Evolutionary conservation across 2,113 vertebrate species (phyloP).

Genomic region (Gallinago jamesoni): DNA sequence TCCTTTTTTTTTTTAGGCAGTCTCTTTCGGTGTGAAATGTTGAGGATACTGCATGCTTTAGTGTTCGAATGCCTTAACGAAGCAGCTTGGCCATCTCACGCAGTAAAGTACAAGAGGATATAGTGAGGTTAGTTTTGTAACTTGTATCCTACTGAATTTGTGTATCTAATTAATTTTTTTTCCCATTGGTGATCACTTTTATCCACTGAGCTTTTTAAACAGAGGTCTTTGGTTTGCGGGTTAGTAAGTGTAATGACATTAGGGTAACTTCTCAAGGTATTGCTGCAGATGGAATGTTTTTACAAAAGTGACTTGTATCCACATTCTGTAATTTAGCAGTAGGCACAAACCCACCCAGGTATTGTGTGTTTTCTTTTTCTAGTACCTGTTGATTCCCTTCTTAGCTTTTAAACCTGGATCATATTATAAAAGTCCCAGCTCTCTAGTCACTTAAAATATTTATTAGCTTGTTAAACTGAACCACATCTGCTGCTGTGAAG

Average conservation of each 20-base stretch:
- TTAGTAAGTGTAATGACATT: accelerated
- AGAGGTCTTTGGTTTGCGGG: background rate
- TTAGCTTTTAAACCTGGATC: background rate
- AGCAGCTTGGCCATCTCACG: background rate
- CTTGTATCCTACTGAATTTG: background rate
- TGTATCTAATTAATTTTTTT: background rate
- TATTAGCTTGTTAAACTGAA: constrained; percentile 32
- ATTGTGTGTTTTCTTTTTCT: background rate
- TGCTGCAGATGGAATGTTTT: background rate
- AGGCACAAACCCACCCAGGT: background rate
- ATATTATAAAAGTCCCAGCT: background rate
- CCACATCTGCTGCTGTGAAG: background rate
- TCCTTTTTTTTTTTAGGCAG: background rate
- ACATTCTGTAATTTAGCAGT: background rate
- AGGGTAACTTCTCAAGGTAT: background rate
- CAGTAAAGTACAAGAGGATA: background rate
- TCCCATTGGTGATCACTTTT: background rate
- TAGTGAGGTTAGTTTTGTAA: background rate
- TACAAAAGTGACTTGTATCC: background rate
- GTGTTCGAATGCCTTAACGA: background rate
- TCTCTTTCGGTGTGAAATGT: background rate
- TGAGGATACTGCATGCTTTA: background rate
- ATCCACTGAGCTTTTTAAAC: background rate
- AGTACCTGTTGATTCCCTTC: background rate
- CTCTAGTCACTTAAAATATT: constrained; percentile 6